Evolutionary conservation across 1,140 invertebrate genomes (phyloP), one percentile per base, ranked within the genome.

Genomic region (Eurosta solidaginis): DNA sequence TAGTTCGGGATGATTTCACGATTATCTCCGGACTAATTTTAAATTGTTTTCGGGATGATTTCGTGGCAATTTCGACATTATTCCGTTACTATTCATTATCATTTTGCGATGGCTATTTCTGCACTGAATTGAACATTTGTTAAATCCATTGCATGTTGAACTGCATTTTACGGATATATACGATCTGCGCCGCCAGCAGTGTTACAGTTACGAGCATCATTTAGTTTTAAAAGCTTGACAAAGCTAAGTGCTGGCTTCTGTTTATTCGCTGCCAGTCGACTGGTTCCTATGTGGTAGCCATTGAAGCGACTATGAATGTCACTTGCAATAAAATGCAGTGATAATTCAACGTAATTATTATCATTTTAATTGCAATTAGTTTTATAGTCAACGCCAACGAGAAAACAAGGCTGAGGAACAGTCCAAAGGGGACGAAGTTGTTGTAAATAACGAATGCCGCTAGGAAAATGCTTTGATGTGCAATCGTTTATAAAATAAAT

Each of bases 341-440:
- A 75, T 50, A 75, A 47, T 36, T 75, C 74, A 45, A 47, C 47
- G 42, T 75, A 49, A 75, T 75, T 75, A 75, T 75, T 75, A 75
- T 75, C 42, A 75, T 75, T 75, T 75, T 75, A 47, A 75, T 75
- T 75, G 47, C 47, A 47, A 75, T 75, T 75, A 27, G 74, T 75
- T 49, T 75, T 50, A 75, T 75, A 47, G 27, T 27, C 42, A 75
- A 75, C 42, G 74, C 22, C 42, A 75, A 44, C 42, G 9, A 47
- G 68, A 74, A 44, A 74, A 25, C 3, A 20, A 33, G 74, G n/a
- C 9, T 47, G 45, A 47, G 45, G n/a, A 47, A 47, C 45, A 40
- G 7, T n/a, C 36, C 36, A 36, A 68, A 42, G 5, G 12, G 22
- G 33, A 40, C 7, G 54, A 59, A 47, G n/a, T 17, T 17, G 45